Evolutionary conservation across 2,797 vertebrate species (phyloP).

Genomic region (Podarcis siculus): DNA sequence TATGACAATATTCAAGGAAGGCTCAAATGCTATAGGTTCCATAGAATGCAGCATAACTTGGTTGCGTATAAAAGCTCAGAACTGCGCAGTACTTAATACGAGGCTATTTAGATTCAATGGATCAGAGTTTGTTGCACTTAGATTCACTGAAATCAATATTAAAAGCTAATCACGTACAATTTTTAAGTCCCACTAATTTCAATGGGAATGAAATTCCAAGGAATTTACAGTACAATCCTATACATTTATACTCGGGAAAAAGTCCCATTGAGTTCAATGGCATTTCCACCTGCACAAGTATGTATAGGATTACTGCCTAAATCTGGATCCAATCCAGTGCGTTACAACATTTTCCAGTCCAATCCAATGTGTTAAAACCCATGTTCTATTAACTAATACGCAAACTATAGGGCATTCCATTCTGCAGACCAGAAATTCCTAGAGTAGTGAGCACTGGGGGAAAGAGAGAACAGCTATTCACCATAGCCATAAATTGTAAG

Average conservation of each 20-base stretch:
- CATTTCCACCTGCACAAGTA: not conserved
- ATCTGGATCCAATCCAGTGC: not conserved
- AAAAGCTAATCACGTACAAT: not conserved
- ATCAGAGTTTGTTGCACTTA: not conserved
- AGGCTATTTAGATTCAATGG: slow-evolving; percentile 43
- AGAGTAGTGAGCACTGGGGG: slow-evolving; percentile 55
- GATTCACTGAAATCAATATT: not conserved
- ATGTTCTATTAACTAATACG: slow-evolving; percentile 44
- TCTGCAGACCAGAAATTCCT: slow-evolving; percentile 61
- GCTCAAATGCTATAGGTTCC: slow-evolving; percentile 44
- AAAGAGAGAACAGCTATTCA: slow-evolving; percentile 28
- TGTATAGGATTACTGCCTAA: not conserved
- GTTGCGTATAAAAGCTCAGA: slow-evolving; percentile 37
- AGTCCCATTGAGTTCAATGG: not conserved
- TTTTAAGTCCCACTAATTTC: not conserved
- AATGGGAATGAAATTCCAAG: not conserved
- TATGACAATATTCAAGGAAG: slow-evolving; percentile 36
- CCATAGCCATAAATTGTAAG: slow-evolving; percentile 52
- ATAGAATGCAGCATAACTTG: slow-evolving; percentile 23
- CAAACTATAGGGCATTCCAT: slow-evolving; percentile 49
- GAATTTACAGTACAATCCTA: not conserved
- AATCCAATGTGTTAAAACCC: slow-evolving; percentile 39
- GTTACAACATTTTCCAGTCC: not conserved
- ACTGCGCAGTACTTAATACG: slow-evolving; percentile 42
- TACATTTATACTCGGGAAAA: not conserved